Base-by-base conservation (phyloP, 1,140 invertebrate species). In the Trichoplusia ni region DNA sequence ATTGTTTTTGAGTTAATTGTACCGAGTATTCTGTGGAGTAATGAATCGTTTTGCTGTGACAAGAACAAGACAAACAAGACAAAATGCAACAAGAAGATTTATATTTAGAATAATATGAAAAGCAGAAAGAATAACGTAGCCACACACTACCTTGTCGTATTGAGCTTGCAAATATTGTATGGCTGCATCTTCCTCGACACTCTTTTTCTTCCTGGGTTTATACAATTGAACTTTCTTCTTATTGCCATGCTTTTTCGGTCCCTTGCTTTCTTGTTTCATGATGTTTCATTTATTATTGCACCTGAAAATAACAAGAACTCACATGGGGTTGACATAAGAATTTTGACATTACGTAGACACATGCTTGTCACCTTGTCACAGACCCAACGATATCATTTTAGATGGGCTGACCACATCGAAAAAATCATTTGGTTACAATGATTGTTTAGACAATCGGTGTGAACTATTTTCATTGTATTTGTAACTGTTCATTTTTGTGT, bases 111-210 rank as follows among this genome's bases (percentile, higher is more conserved):
- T 49, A 70, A 64, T 2, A 60, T 64, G n/a, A 11, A 44, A 42
- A 3, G 3, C 18, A 21, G 7, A 42, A 42, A 42, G 2, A 19
- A 9, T 1, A 1, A 4, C n/a, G 4, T 23, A 46, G 27, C 7
- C 4, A 40, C 38, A 46, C 16, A 23, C 18, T 77, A 89, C 82
- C 73, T 79, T 80, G 33, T 93, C 85, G 78, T 95, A 95, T 73
- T 93, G 92, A 16, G 91, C 77, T 74, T 92, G 87, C 42, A 96
- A 86, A 67, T 93, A 91, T 63, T 92, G 79, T 60, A 96, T 95
- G 68, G 94, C 92, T 13, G 90, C 85, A 69, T 91, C 91, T 77
- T 94, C 94, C 18, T 91, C 83, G 1, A 81, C 81, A 16, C 81
- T 88, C 51, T 91, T 91, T 67, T 93, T 93, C 54, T 92, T 92